Evolutionary conservation across 2,113 vertebrate species (phyloP).

Genomic region (Hyperoodon ampullatus): DNA sequence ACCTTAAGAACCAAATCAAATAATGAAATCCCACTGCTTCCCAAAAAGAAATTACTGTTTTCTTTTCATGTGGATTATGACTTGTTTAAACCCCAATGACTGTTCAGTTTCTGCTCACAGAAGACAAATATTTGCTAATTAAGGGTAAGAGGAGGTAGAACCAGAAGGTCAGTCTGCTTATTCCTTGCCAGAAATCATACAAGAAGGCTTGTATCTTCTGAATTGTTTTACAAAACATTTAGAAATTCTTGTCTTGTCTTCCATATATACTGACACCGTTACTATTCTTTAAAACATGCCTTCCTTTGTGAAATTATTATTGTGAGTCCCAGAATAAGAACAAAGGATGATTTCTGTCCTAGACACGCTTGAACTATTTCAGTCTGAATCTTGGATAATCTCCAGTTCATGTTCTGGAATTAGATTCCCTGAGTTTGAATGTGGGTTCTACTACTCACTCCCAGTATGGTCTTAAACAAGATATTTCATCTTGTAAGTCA

Average conservation of each 20-base stretch:
- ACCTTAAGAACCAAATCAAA: slow-evolving; percentile 75
- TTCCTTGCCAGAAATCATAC: slow-evolving; percentile 34
- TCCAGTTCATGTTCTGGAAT: not conserved
- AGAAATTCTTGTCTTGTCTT: slow-evolving; percentile 38
- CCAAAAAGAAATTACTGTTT: slow-evolving; percentile 76
- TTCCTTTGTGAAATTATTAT: slow-evolving; percentile 1
- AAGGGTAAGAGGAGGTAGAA: slow-evolving; percentile 68
- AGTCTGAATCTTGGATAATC: not conserved
- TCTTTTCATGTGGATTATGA: slow-evolving; percentile 75
- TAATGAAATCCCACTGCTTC: slow-evolving; percentile 68
- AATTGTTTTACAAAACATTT: slow-evolving; percentile 37
- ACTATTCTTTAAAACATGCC: not conserved
- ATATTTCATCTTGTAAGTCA: slow-evolving; percentile 4
- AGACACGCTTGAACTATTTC: not conserved
- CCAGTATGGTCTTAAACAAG: not conserved
- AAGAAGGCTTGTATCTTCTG: not conserved
- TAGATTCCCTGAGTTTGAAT: not conserved
- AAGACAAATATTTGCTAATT: slow-evolving; percentile 81
- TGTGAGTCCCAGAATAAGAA: not conserved
- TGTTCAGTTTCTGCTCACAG: slow-evolving; percentile 62
- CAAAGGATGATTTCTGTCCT: slow-evolving; percentile 18
- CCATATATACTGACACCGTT: not conserved
- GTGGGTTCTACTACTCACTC: not conserved
- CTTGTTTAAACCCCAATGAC: slow-evolving; percentile 60
- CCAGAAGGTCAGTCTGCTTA: slow-evolving; percentile 59